Conservation (phyloP, 2,113 vertebrate species). For the Silurus meridionalis region DNA sequence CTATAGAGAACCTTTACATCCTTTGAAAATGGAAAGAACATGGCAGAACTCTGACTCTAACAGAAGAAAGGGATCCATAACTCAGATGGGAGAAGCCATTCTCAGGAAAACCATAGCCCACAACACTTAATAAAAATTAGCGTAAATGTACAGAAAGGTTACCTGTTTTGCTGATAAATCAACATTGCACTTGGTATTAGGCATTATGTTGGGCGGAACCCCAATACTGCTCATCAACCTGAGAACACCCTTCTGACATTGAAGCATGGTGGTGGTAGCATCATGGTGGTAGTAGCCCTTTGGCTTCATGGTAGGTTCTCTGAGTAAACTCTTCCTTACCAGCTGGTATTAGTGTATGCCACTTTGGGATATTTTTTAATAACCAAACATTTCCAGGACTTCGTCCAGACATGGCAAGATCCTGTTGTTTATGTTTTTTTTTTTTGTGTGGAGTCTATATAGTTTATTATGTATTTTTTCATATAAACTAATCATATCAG, state of each 20-base stretch:
- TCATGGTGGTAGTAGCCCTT: not conserved
- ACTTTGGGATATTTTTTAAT: too few relatives aligned
- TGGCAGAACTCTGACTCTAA: not conserved
- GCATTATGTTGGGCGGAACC: not conserved
- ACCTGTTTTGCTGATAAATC: not conserved
- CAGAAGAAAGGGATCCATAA: not conserved
- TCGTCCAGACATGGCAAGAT: not conserved
- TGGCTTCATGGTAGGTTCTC: not conserved
- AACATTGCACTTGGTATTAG: not conserved
- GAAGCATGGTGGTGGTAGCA: not conserved
- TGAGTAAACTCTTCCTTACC: not conserved
- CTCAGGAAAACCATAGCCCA: not conserved
- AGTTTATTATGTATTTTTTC: not conserved
- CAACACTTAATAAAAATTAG: not conserved
- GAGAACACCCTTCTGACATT: not conserved
- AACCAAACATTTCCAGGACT: not conserved
- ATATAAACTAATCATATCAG: not conserved
- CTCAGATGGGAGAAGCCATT: not conserved
- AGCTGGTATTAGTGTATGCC: too few relatives aligned
- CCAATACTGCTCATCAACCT: not conserved
- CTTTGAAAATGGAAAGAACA: not conserved
- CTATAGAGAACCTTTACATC: not conserved
- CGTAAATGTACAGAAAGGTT: not conserved
- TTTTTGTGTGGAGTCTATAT: not conserved
- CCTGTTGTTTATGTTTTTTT: not conserved